Base-by-base conservation (phyloP, 2,888 invertebrate genomes). In the Drosophila rubida region DNA sequence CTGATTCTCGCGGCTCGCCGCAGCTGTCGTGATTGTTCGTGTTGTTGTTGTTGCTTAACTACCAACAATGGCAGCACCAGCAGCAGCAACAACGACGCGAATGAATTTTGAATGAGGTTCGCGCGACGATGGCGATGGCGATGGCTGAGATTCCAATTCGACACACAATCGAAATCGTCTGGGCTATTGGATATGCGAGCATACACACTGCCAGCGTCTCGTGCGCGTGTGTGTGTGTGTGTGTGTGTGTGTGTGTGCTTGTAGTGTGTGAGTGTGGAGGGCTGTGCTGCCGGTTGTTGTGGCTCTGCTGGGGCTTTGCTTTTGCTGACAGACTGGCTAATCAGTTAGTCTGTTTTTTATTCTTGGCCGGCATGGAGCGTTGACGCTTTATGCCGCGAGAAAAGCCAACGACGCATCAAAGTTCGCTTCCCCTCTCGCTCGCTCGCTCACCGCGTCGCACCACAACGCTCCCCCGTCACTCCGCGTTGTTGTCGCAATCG, bases 321-420 rank as follows among this genome's bases (percentile, higher is more conserved):
- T 51, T 51, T 51, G 72, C 57, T 61, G 74, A 60, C 80, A 61
- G 75, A 69, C 64, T 82, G 84, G 84, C 80, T 81, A 83, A 79
- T 82, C 87, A 77, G 82, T 87, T 79, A 83, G 83, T 83, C 64
- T 70, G 82, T 79, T 87, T 83, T 87, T 83, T 85, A 81, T 83
- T 81, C 87, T 83, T 77, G 82, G 69, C 79, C 87, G 77, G 85
- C 69, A 75, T 87, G 83, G 87, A 77, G 74, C 82, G 77, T 59
- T 66, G 66, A 74, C 59, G 77, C 46, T 49, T 68, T 50, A 50
- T n/a, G 42, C 59, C 59, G 61, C 53, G 16, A 41, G 48, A 66
- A 66, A 58, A 53, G 46, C 57, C 51, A 65, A 25, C 61, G 54
- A 54, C 48, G 45, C 75, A 69, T 69, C 49, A 60, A 42, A 73